Base-by-base conservation (phyloP, 2,888 invertebrate species). In the Deilephila porcellus region DNA sequence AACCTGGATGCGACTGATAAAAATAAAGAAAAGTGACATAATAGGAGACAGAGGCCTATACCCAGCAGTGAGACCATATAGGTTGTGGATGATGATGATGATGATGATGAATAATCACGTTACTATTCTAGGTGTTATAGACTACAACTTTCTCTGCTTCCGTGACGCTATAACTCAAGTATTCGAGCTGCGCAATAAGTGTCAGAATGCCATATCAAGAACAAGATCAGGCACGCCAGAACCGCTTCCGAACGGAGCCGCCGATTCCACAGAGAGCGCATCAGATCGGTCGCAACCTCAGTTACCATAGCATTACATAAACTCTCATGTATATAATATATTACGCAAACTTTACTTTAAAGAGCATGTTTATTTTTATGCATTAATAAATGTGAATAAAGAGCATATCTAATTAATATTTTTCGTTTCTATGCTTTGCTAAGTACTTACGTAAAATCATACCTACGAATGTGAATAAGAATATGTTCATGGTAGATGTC, bases 71-170 rank as follows among this genome's bases (percentile, higher is more conserved):
- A 25, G 25, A 25, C 25, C 1, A 0, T 25, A 25, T 1, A 25
- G 25, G 25, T 1, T 25, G 25, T 25, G 25, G 25, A 25, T 25
- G 25, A 25, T 25, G 25, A 25, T 25, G 25, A 25, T 25, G 25
- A 25, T 25, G 25, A 25, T 25, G 25, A 25, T 25, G 25, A 25
- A 25, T 25, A 25, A 25, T 25, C 25, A 25, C 25, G 25, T 25
- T 25, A 25, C 25, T 67, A 70, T 81, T 81, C 80, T 93, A 98
- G 98, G 98, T 84, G 97, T 99, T 72, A 99, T 99, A 85, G 99
- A 99, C 92, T 99, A 99, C 94, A 99, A 99, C 91, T 99, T 99
- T 88, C 95, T 98, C 79, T 99, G 99, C 93, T 99, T 99, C 92
- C 98, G 99, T 60, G 97, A 98, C 90, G 99, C 98, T 20, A 99